Percentiles rank a stretch among this genome's conserved stretches.
These are phyloP conservation scores for Arothron firmamentum DNA, from an alignment of 2,113 vertebrate genomes.

Conservation along the genomic window DNA sequence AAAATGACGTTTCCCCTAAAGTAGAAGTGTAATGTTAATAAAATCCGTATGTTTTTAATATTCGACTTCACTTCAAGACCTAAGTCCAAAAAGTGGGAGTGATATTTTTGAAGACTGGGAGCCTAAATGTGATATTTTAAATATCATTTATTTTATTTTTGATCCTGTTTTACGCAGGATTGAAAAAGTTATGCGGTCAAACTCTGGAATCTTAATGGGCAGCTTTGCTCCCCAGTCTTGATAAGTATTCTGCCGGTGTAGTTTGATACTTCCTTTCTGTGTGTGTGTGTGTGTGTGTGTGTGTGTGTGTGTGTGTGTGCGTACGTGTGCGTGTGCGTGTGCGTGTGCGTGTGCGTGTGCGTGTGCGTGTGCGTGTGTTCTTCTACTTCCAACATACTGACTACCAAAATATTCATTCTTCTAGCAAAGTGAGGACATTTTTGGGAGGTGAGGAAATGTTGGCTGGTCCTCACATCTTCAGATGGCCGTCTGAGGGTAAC, in stretches of 20 bases:
- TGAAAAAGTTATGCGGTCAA: conserved; percentile 50
- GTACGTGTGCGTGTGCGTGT: conserved; percentile 23
- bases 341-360: conserved; percentile 26
- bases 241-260: conserved; percentile 74
- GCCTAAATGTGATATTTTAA: not conserved
- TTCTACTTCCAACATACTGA: too few species aligned
- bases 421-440: too few species aligned
- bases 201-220: conserved; percentile 69
- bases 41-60: not conserved
- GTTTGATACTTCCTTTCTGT: conserved; percentile 72
- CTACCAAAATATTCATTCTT: too few species aligned
- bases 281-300: conserved; percentile 23
- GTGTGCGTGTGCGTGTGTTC: conserved; percentile 12
- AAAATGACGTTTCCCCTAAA: conserved; percentile 5
- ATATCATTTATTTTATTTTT: conserved; percentile 8
- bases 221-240: conserved; percentile 67
- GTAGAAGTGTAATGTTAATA: not conserved
- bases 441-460: too few species aligned
- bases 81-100: not conserved
- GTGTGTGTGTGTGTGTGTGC: conserved; percentile 29
- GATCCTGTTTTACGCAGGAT: conserved; percentile 27
- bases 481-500: too few species aligned
- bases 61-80: not conserved
- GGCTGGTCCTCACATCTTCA: too few species aligned
- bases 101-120: conserved; percentile 2